Base-by-base conservation (phyloP, 2,113 vertebrate genomes). In the Spea bombifrons region DNA sequence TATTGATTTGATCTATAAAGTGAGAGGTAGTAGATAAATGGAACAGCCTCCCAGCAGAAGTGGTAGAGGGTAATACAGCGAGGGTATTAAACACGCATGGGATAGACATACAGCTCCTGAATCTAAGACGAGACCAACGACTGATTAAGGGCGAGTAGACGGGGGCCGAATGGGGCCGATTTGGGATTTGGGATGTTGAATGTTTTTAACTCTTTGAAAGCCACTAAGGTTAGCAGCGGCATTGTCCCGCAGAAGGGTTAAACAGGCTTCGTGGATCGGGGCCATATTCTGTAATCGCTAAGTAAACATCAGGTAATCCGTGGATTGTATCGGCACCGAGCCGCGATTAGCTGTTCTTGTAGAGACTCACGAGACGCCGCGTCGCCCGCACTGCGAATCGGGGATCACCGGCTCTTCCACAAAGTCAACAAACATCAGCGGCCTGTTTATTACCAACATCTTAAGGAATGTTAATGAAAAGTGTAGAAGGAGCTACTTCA, bases 251-350 rank as follows among this genome's bases (percentile, higher is more conserved):
- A 70, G 66, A 67, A 71, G 15, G 55, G 55, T 53, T 67, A 13
- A 47, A 47, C 48, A 69, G 50, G 76, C 57, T 57, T 55, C 17
- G 44, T 72, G 69, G 76, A 66, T 10, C 4, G 13, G 3, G 65
- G 76, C 68, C 76, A 72, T 50, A 53, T 71, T 65, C 69, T 52
- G 30, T 78, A 78, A 78, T 78, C 48, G 44, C 61, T 78, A 49
- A 66, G 61, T 72, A 71, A 64, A 78, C 76, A 72, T 5, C 3
- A n/a, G 69, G 66, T 72, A 72, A 78, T 72, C 76, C 69, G 8
- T 2, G 76, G 76, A 71, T 71, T 71, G 46, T 66, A 50, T 1
- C 15, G 69, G 53, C 47, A 46, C 17, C 53, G 57, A 53, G 68
- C 8, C 13, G 30, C 5, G 17, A 71, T 53, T 71, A 71, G 46